Evolutionary conservation across 2,888 invertebrate species (phyloP).

Genomic region (Melikaiella ostensackeni): DNA sequence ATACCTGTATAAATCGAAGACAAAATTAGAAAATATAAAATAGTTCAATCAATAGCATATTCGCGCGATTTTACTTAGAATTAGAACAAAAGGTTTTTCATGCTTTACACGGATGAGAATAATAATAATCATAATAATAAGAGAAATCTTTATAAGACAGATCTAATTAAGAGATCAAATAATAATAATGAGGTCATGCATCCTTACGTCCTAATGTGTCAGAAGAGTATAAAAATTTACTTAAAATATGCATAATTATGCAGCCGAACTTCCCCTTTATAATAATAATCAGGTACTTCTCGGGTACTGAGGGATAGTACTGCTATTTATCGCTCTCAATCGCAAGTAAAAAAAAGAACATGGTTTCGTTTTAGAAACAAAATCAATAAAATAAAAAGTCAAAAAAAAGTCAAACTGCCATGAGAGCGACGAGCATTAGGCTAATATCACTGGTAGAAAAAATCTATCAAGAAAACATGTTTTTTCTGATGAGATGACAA

Average conservation of each 20-base stretch:
- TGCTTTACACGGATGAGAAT: no score
- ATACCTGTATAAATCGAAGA: no score
- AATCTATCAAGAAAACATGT: neutral
- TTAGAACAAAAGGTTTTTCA: neutral
- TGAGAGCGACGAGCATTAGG: neutral
- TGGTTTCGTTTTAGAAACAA: neutral
- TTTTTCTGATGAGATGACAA: slow-evolving; percentile 1
- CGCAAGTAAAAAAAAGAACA: neutral
- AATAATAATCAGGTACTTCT: slow-evolving; percentile 7
- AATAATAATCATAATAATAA: neutral
- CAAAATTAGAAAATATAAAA: no score
- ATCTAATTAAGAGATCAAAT: no score
- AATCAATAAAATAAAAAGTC: neutral
- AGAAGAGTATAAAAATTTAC: neutral
- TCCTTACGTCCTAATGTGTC: no score
- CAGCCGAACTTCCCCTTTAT: neutral
- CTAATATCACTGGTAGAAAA: neutral
- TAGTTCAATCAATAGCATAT: neutral
- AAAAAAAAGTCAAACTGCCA: neutral
- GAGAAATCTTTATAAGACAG: no score
- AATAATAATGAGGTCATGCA: no score
- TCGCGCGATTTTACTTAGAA: neutral
- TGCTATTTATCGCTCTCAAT: neutral
- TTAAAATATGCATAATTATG: neutral
- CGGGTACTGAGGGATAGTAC: neutral